These are phyloP conservation scores for Zoanthus gigantus DNA, from an alignment of 92 coral and sea anemone species.

Conservation along the genomic window DNA sequence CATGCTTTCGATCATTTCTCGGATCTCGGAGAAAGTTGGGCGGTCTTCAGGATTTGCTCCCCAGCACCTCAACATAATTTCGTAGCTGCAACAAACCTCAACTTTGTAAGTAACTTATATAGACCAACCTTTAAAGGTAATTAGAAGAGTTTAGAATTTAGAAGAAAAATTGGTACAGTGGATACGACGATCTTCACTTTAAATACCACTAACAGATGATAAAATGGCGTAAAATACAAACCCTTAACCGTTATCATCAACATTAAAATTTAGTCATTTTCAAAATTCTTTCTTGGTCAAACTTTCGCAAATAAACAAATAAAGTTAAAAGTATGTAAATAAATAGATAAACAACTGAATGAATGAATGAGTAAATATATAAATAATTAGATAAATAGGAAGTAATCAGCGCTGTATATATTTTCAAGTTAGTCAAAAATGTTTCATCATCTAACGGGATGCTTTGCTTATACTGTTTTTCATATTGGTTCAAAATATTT, in stretches of 20 bases:
- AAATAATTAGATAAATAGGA: no score
- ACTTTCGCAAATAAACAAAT: no score
- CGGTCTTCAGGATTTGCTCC: conserved; percentile 69
- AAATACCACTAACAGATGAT: no score
- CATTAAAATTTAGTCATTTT: no score
- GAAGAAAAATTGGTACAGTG: neutral
- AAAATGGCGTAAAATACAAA: no score
- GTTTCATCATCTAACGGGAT: neutral
- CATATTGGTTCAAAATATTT: neutral
- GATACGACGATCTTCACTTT: neutral
- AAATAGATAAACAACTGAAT: no score
- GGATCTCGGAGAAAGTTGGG: conserved; percentile 68
- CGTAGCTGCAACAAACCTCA: conserved; percentile 50
- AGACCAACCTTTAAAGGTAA: neutral
- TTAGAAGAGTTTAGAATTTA: neutral
- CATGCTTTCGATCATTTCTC: conserved; percentile 74
- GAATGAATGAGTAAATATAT: no score
- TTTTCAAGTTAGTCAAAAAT: neutral
- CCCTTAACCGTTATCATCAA: no score
- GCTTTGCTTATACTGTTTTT: neutral
- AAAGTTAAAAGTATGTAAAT: no score
- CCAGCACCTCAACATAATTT: conserved; percentile 79
- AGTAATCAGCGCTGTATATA: no score
- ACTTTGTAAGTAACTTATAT: neutral
- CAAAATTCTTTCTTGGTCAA: no score